Evolutionary conservation across 1,140 invertebrate species (phyloP).

Genomic region (Drosophila quadrilineata): DNA sequence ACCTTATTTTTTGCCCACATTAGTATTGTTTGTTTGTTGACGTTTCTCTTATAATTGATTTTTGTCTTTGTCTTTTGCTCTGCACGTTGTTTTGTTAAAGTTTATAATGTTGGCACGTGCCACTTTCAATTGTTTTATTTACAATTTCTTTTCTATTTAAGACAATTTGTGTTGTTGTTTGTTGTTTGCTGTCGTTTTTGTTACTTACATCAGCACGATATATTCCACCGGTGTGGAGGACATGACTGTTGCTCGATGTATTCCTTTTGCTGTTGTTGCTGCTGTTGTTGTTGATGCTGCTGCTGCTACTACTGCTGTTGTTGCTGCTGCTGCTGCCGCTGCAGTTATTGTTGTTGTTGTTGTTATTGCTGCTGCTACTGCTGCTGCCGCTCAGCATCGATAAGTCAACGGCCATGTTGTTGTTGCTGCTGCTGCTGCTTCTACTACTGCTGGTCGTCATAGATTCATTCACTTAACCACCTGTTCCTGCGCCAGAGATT

Average conservation of each 20-base stretch:
- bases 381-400: slow-evolving; percentile 47
- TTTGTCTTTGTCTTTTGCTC: not conserved
- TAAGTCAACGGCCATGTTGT: slow-evolving; percentile 73
- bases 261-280: slow-evolving; percentile 24
- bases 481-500: too few species aligned
- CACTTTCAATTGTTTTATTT: not conserved
- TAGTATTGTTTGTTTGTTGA: too few species aligned
- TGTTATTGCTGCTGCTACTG: slow-evolving; percentile 14
- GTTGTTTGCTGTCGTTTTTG: slow-evolving; percentile 3
- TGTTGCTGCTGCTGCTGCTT: slow-evolving; percentile 47
- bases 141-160: not conserved
- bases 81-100: too few species aligned
- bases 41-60: not conserved
- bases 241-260: slow-evolving; percentile 41
- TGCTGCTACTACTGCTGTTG: slow-evolving; percentile 7
- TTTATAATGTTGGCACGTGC: too few species aligned
- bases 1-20: too few species aligned
- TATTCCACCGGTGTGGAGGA: slow-evolving; percentile 59
- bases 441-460: slow-evolving; percentile 68
- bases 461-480: too few species aligned
- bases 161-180: not conserved
- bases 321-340: slow-evolving; percentile 17
- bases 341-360: slow-evolving; percentile 18
- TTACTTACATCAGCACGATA: slow-evolving; percentile 80
- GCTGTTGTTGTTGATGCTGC: slow-evolving; percentile 39